phyloP scores from a whole-genome alignment of 2,113 vertebrate species.

The Apteryx mantelli region DNA sequence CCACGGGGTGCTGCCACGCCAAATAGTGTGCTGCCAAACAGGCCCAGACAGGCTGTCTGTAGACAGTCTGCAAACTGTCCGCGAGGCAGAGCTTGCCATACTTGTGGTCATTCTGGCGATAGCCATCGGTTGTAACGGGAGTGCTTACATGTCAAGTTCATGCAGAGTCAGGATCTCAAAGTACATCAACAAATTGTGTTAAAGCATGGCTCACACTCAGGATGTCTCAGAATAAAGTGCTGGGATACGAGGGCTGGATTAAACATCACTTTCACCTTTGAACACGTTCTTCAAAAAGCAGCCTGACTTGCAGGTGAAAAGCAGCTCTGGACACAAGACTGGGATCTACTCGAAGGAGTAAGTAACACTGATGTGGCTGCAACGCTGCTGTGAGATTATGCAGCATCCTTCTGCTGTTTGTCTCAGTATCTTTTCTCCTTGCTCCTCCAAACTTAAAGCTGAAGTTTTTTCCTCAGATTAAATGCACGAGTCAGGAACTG shows the following conservation, averaged over 20 bases:
- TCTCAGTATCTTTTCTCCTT: not conserved
- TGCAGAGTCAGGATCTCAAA: too few species aligned
- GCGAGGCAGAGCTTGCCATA: accelerated
- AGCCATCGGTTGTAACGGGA: not conserved
- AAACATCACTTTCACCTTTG: not conserved
- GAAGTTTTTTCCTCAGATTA: not conserved
- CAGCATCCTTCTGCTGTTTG: too few species aligned
- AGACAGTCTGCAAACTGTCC: not conserved
- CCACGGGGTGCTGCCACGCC: not conserved
- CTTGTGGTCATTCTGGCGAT: not conserved
- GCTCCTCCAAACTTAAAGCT: not conserved
- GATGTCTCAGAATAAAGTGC: not conserved
- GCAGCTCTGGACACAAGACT: not conserved
- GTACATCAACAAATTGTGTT: accelerated
- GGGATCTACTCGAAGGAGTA: not conserved
- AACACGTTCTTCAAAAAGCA: not conserved
- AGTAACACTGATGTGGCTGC: too few species aligned
- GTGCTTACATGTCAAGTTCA: accelerated
- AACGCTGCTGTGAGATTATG: not conserved
- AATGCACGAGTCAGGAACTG: accelerated
- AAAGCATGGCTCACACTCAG: not conserved
- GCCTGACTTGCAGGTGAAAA: not conserved
- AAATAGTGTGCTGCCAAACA: accelerated
- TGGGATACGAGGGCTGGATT: not conserved
- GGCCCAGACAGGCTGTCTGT: not conserved